phyloP scores from a whole-genome alignment of 2,113 vertebrate species.

The Narcine bancroftii region DNA sequence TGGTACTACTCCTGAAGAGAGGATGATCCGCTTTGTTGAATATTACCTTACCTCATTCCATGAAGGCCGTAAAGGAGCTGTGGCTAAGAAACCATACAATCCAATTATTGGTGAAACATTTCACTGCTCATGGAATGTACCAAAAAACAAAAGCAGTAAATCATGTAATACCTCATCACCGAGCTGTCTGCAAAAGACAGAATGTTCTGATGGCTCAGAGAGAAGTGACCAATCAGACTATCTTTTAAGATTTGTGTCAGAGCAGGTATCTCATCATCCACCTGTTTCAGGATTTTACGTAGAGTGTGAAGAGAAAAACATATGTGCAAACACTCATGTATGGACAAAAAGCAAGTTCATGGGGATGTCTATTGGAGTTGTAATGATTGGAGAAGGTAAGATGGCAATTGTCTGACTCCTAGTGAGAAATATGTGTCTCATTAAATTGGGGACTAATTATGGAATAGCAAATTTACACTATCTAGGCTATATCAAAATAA shows the following conservation, averaged over 20 bases:
- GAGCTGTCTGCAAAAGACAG: constrained; percentile 43
- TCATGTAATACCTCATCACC: constrained; percentile 43
- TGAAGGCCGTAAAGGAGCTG: constrained; percentile 91
- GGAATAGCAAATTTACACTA: background rate
- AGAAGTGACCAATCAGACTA: constrained; percentile 54
- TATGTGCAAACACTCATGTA: constrained; percentile 89
- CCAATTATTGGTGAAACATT: constrained; percentile 96
- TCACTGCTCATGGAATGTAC: constrained; percentile 90
- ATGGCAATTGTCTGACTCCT: background rate
- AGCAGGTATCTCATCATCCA: constrained; percentile 96
- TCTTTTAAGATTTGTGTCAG: constrained; percentile 82
- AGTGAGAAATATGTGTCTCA: background rate
- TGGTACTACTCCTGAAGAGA: constrained; percentile 72
- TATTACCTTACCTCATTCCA: constrained; percentile 99
- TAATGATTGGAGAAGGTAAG: constrained; percentile 93
- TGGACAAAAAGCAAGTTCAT: constrained; percentile 99
- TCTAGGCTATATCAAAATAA: background rate
- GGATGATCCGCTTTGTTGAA: constrained; percentile 92
- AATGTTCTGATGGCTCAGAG: constrained; percentile 44
- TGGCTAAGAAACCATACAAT: constrained; percentile 97
- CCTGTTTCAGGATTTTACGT: constrained; percentile 97
- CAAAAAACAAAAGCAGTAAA: constrained; percentile 44
- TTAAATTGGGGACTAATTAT: background rate
- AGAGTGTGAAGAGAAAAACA: constrained; percentile 80
- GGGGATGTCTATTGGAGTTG: constrained; percentile 97